Conservation (phyloP, 2,113 vertebrate species). For the Ifrita kowaldi region DNA sequence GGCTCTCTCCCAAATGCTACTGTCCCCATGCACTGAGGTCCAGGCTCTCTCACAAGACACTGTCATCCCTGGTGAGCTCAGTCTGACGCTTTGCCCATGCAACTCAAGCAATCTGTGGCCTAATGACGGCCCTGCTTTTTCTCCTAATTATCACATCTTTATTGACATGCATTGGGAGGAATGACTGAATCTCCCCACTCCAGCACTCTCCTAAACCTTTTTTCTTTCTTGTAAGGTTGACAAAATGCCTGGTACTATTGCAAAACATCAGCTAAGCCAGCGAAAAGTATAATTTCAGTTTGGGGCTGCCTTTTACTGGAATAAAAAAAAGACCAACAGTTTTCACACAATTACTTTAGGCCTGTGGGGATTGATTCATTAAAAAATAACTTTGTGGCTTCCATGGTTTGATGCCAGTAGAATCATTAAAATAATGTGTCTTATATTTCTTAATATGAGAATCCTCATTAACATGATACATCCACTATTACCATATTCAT, state of each 20-base stretch:
- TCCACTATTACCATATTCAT: conserved; percentile 55
- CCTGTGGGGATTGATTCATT: conserved; percentile 57
- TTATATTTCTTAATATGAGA: conserved; percentile 60
- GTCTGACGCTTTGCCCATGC: neutral
- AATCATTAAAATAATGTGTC: conserved; percentile 65
- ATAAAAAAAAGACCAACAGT: neutral
- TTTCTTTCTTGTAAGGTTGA: neutral
- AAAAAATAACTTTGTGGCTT: conserved; percentile 54
- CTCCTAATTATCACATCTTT: conserved; percentile 31
- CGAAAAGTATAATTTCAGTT: conserved; percentile 29
- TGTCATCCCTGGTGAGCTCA: neutral
- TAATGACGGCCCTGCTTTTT: conserved; percentile 18
- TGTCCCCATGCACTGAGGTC: neutral
- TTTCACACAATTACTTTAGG: conserved; percentile 52
- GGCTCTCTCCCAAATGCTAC: neutral
- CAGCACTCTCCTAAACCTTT: neutral
- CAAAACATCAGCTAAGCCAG: neutral
- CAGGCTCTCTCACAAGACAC: neutral
- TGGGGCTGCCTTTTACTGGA: neutral
- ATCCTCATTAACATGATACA: conserved; percentile 59
- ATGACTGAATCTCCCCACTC: neutral
- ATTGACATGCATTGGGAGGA: neutral
- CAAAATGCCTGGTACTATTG: neutral
- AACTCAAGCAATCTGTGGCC: neutral
- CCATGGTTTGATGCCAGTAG: conserved; percentile 57